Evolutionary conservation across 1,140 invertebrate genomes (phyloP).

Genomic region (Cotesia chilonis): DNA sequence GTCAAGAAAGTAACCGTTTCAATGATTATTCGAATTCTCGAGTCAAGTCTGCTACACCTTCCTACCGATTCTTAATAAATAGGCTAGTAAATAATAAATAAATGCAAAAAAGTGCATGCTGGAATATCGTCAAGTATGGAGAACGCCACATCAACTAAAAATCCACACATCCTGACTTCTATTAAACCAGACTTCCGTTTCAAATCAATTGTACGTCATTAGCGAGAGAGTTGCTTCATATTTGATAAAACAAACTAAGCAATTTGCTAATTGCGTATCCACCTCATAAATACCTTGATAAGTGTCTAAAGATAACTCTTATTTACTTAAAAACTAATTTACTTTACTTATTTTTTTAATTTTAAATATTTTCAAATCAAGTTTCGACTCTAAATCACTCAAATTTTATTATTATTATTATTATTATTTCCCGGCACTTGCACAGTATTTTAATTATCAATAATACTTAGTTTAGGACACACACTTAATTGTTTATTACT

Average conservation of each 20-base stretch:
- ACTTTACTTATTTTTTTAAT: background rate
- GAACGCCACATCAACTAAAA: conserved; percentile 33
- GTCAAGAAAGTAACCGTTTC: background rate
- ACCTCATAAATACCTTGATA: conserved; percentile 18
- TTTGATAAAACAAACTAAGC: no score
- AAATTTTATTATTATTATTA: background rate
- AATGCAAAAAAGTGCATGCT: background rate
- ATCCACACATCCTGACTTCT: background rate
- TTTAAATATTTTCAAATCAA: no score
- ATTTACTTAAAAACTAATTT: background rate
- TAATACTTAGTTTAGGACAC: conserved; percentile 29
- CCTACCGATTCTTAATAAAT: background rate
- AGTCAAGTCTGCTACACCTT: no score
- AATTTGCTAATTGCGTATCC: background rate
- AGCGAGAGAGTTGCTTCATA: background rate
- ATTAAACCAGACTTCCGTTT: conserved; percentile 11
- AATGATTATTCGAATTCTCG: conserved; percentile 1
- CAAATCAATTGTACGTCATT: conserved; percentile 10
- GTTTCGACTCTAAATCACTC: background rate
- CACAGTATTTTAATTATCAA: background rate
- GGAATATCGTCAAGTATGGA: conserved; percentile 14
- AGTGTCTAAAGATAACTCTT: background rate
- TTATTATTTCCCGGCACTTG: conserved; percentile 19
- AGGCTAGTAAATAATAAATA: background rate
- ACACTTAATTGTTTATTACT: conserved; percentile 51